These are phyloP conservation scores for Pomacea maculata DNA, from an alignment of 1,140 invertebrate genomes.

Conservation along the genomic window DNA sequence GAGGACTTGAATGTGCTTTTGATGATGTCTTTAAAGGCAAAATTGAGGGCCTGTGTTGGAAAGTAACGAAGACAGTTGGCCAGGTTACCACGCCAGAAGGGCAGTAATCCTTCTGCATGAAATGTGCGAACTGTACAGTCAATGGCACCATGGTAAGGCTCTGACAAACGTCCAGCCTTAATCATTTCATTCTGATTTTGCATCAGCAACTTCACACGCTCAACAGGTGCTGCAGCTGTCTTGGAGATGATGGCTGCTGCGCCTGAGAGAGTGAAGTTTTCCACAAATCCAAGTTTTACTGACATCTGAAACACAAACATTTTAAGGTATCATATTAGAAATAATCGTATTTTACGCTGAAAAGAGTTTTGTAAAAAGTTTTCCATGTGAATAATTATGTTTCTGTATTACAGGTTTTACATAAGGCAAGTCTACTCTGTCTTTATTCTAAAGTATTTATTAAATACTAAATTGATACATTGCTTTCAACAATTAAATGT, in stretches of 20 bases:
- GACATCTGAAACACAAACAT: constrained; percentile 43
- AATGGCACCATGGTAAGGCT: constrained; percentile 66
- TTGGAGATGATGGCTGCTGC: constrained; percentile 66
- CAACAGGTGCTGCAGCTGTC: constrained; percentile 75
- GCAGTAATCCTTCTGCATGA: constrained; percentile 67
- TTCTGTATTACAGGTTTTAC: no score
- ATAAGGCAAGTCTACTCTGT: no score
- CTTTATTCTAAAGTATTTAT: no score
- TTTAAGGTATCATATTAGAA: not conserved
- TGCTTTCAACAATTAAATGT: no score
- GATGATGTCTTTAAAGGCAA: constrained; percentile 92
- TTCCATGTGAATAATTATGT: no score
- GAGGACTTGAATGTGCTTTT: constrained; percentile 71
- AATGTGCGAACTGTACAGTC: constrained; percentile 66
- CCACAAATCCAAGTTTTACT: constrained; percentile 56
- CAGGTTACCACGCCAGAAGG: constrained; percentile 95
- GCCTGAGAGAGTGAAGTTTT: constrained; percentile 65
- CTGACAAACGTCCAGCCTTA: constrained; percentile 61
- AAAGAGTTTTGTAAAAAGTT: no score
- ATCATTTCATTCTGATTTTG: constrained; percentile 70
- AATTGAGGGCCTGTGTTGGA: constrained; percentile 94
- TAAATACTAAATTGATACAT: no score
- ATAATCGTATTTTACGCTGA: no score
- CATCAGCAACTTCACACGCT: constrained; percentile 91
- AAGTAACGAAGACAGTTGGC: constrained; percentile 87